Conservation (phyloP, 2,888 invertebrate species). For the Polymixis lichenea region DNA sequence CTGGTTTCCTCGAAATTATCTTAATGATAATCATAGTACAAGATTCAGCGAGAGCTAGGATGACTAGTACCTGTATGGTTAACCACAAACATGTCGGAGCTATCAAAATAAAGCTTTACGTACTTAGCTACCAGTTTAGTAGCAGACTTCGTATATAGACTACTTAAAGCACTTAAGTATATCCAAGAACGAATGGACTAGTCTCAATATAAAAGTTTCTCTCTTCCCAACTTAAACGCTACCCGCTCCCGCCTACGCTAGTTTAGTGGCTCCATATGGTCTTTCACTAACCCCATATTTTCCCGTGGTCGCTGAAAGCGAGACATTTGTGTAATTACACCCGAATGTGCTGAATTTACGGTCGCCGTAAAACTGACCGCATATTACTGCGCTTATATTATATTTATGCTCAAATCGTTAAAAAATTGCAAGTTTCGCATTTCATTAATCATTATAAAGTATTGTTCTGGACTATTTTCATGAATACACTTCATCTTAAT, state of each 20-base stretch:
- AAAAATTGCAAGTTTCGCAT: not conserved
- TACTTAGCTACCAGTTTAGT: not conserved
- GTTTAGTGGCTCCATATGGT: constrained; percentile 34
- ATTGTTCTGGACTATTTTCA: not conserved
- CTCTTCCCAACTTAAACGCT: not conserved
- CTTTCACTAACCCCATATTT: constrained; percentile 48
- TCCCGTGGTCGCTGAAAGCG: constrained; percentile 35
- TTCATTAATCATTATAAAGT: not conserved
- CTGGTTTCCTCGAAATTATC: not conserved
- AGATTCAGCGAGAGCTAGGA: not conserved
- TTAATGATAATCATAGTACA: not conserved
- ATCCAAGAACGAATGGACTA: not conserved
- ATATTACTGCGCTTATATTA: constrained; percentile 21
- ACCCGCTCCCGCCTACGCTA: not conserved
- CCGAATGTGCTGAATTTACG: constrained; percentile 45
- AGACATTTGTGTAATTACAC: constrained; percentile 55
- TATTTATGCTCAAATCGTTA: constrained; percentile 12
- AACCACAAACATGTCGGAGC: not conserved
- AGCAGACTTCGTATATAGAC: not conserved
- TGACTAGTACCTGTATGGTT: not conserved
- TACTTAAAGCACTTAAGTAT: not conserved
- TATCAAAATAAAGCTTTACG: not conserved
- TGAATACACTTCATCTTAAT: too few relatives aligned
- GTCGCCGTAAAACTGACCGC: constrained; percentile 30
- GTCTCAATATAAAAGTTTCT: too few relatives aligned